A percentile compares a stretch with the other conserved stretches of the same genome.
Evolutionary conservation across 1,140 invertebrate species (phyloP).

Genomic region (Trichogramma pretiosum): DNA sequence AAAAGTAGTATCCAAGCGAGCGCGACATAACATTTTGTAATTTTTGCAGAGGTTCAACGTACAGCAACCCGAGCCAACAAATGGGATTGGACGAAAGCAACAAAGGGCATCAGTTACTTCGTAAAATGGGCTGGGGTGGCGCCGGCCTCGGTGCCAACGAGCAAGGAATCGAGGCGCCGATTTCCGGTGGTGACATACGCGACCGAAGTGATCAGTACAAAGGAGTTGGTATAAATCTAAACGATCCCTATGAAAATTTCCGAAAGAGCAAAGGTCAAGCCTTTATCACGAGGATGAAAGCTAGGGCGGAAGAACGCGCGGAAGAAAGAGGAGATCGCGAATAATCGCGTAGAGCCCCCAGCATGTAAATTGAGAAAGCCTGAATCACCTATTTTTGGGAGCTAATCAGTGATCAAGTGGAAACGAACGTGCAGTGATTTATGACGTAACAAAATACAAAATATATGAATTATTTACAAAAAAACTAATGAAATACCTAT

Average conservation of each 20-base stretch:
- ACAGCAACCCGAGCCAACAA: slow-evolving; percentile 48
- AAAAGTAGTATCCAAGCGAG: background rate
- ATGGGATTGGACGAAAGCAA: slow-evolving; percentile 69
- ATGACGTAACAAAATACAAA: no score
- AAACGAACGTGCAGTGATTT: no score
- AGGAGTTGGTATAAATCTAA: slow-evolving; percentile 81
- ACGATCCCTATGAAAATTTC: slow-evolving; percentile 95
- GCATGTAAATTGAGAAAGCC: no score
- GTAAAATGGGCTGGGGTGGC: slow-evolving; percentile 92
- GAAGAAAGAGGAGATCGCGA: slow-evolving; percentile 46
- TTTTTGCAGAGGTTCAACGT: slow-evolving; percentile 38
- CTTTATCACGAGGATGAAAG: slow-evolving; percentile 93
- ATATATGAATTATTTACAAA: no score
- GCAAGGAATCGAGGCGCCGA: slow-evolving; percentile 90
- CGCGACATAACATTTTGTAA: no score
- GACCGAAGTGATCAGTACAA: slow-evolving; percentile 86
- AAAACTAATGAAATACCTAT: no score
- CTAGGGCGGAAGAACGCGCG: slow-evolving; percentile 74
- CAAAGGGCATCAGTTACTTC: slow-evolving; percentile 90
- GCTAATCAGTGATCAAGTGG: no score
- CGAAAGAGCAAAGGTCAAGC: slow-evolving; percentile 93
- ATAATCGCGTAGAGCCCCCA: no score
- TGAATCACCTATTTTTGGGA: no score
- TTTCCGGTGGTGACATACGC: slow-evolving; percentile 83
- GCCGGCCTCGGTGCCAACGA: slow-evolving; percentile 84